A percentile compares a stretch with the other conserved stretches of the same genome.
Conservation (phyloP, 2,888 invertebrate species). For the Machimus rusticus region DNA sequence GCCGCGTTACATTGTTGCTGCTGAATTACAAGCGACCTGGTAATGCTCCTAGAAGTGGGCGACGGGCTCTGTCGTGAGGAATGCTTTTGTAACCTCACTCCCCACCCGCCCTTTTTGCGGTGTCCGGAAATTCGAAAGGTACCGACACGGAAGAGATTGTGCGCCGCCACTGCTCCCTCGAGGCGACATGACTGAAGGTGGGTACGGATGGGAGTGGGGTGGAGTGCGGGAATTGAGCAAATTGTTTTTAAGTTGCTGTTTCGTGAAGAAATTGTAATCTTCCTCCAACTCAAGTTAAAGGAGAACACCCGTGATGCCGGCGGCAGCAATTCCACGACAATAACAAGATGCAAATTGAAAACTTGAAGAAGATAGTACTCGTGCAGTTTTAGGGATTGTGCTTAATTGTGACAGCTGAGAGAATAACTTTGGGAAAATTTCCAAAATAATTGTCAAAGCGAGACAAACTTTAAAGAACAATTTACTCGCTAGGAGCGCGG, state of each 20-base stretch:
- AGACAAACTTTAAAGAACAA: background rate
- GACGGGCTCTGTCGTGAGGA: background rate
- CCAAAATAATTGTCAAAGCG: background rate
- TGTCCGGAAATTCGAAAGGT: background rate
- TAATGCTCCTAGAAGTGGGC: background rate
- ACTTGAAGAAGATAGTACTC: background rate
- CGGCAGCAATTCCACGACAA: background rate
- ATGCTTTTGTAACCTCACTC: background rate
- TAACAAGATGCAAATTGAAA: background rate
- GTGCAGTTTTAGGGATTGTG: background rate
- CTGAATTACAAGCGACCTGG: background rate
- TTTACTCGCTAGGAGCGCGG: background rate
- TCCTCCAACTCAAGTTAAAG: background rate
- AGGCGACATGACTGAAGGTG: background rate
- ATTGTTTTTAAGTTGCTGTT: background rate
- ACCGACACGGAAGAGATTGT: background rate
- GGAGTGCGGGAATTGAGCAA: background rate
- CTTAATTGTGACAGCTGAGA: background rate
- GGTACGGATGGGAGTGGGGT: background rate
- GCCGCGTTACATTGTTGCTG: background rate
- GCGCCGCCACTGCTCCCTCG: background rate
- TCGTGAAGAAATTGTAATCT: background rate
- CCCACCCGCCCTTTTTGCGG: background rate
- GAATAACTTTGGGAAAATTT: background rate
- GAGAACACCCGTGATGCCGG: background rate